Evolutionary conservation across 2,113 vertebrate species (phyloP).

Genomic region (Microtus montanus): DNA sequence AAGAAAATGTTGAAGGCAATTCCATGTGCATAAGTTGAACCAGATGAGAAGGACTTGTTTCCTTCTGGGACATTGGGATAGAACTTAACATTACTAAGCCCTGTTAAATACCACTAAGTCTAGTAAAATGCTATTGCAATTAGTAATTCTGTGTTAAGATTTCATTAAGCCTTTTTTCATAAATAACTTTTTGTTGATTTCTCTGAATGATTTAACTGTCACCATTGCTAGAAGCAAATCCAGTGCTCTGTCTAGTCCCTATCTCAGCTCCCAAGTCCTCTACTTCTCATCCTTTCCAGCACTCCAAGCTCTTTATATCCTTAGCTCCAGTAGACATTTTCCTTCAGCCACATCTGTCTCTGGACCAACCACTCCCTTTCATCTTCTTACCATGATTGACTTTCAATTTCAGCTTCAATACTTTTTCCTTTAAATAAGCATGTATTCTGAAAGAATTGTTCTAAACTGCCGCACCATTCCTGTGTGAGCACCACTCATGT

Average conservation of each 20-base stretch:
- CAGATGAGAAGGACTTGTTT: not conserved
- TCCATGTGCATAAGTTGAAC: not conserved
- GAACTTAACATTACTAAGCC: not conserved
- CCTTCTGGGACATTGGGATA: not conserved
- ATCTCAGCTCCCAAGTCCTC: not conserved
- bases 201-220: not conserved
- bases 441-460: not conserved
- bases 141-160: not conserved
- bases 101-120: not conserved
- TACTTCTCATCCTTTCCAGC: not conserved
- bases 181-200: not conserved
- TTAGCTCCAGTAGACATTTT: not conserved
- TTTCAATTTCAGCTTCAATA: not conserved
- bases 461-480: not conserved
- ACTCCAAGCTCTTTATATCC: not conserved
- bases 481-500: not conserved
- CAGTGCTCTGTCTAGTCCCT: not conserved
- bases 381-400: not conserved
- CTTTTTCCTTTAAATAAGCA: not conserved
- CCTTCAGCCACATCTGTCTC: not conserved
- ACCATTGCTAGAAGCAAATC: not conserved
- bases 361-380: accelerated
- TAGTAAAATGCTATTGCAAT: not conserved
- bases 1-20: not conserved
- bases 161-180: not conserved